Evolutionary conservation across 2,113 vertebrate genomes (phyloP).

Genomic region (Rhombomys opimus): DNA sequence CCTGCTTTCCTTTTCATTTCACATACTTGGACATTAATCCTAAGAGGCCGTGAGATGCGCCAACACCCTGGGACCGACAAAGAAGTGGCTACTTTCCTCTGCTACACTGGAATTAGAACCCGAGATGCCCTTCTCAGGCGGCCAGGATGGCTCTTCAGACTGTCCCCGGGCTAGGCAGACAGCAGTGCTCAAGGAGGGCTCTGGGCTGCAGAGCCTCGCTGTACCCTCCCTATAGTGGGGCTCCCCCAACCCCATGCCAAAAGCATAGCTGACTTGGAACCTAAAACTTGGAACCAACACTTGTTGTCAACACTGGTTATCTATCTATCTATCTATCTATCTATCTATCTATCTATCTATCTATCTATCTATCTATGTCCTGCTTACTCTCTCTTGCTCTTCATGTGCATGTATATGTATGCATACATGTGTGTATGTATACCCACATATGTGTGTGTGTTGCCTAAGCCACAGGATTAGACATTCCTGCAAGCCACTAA

Average conservation of each 20-base stretch:
- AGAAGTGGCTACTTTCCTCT: neutral
- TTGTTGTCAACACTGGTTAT: neutral
- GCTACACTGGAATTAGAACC: neutral
- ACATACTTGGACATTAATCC: neutral
- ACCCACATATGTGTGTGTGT: neutral
- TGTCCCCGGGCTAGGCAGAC: neutral
- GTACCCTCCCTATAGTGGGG: neutral
- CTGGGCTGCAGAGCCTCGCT: neutral
- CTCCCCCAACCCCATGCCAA: neutral
- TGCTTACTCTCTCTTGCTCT: neutral
- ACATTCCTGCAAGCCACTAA: neutral
- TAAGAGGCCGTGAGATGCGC: neutral
- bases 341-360: neutral
- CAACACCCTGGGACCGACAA: neutral
- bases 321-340: neutral
- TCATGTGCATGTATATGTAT: neutral
- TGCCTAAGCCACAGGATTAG: neutral
- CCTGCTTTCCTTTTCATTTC: constrained; percentile 6
- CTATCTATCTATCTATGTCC: neutral
- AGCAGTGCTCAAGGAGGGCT: neutral
- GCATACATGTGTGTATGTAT: neutral
- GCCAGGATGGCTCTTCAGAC: neutral
- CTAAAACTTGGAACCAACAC: neutral
- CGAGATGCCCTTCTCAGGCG: neutral
- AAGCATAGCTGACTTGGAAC: neutral